These are phyloP conservation scores for Melolontha melolontha DNA, from an alignment of 2,888 invertebrate species.

Conservation along the genomic window DNA sequence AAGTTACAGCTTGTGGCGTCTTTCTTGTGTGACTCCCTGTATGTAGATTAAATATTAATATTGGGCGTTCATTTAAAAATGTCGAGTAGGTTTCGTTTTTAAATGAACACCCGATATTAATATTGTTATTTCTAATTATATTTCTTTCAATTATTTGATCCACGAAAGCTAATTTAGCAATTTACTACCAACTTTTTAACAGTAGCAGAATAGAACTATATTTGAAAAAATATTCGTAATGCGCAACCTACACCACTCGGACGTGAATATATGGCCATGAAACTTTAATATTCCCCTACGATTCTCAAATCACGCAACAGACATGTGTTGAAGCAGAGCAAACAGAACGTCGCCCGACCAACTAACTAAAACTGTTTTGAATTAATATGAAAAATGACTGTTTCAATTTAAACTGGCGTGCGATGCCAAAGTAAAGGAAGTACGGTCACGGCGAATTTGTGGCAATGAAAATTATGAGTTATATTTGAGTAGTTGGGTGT, in stretches of 20 bases:
- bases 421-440: conserved; percentile 54
- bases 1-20: too few species aligned
- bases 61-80: too few species aligned
- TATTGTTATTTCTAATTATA: too few species aligned
- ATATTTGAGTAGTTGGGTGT: conserved; percentile 54
- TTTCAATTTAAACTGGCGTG: conserved; percentile 56
- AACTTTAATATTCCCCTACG: conserved; percentile 24
- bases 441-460: conserved; percentile 59
- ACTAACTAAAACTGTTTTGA: conserved; percentile 52
- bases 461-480: conserved; percentile 55
- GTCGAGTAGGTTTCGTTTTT: too few species aligned
- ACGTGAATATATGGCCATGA: background rate
- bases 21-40: too few species aligned
- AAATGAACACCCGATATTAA: too few species aligned
- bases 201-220: too few species aligned
- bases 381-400: conserved; percentile 61
- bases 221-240: too few species aligned
- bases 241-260: background rate
- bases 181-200: too few species aligned
- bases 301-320: conserved; percentile 27
- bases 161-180: too few species aligned
- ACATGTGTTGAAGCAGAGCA: conserved; percentile 27
- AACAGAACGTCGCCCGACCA: conserved; percentile 13
- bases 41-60: too few species aligned
- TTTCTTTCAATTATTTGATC: too few species aligned